Base-by-base conservation (phyloP, 1,140 invertebrate genomes). In the Euwallacea similis region DNA sequence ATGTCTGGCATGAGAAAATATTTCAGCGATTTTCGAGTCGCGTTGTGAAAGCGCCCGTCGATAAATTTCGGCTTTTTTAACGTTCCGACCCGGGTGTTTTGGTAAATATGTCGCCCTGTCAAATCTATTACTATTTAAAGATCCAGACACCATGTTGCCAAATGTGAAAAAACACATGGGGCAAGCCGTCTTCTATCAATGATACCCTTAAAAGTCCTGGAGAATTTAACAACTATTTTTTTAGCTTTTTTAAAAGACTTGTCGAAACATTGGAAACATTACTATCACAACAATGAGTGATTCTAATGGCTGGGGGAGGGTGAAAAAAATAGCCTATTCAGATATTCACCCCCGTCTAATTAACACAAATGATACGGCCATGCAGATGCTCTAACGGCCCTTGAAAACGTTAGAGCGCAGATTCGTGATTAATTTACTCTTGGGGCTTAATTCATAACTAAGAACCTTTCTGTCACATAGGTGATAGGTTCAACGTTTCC, bases 41-140 rank as follows among this genome's bases (percentile, higher is more conserved):
- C 46, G 67, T 69, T 70, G 69, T 70, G 61, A 70, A 70, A 70
- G 60, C 46, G 54, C 43, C 42, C 61, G 60, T 63, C 60, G 61
- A 70, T 70, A 70, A 63, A 70, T 62, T 64, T 64, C 60, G 61
- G 53, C 67, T 70, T 70, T 70, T 70, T 70, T 70, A 46, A 64
- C 46, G 54, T 44, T 15, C 61, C 69, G 60, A 21, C 53, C 47
- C 50, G n/a, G 54, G 15, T 70, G 62, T 70, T 70, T 70, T 70
- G 69, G 69, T 70, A 70, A 70, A 70, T 70, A 70, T 70, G 69
- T 70, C 66, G 63, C 64, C 15, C 15, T 53, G 64, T 66, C 56
- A 58, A 72, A 75, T 75, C 74, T 75, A 75, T 75, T 69, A 72
- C 74, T 75, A 75, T 75, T 75, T 75, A 71, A 73, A 75, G 74